These are phyloP conservation scores for Lasioglossum vierecki DNA, from an alignment of 2,888 invertebrate genomes.

Conservation along the genomic window DNA sequence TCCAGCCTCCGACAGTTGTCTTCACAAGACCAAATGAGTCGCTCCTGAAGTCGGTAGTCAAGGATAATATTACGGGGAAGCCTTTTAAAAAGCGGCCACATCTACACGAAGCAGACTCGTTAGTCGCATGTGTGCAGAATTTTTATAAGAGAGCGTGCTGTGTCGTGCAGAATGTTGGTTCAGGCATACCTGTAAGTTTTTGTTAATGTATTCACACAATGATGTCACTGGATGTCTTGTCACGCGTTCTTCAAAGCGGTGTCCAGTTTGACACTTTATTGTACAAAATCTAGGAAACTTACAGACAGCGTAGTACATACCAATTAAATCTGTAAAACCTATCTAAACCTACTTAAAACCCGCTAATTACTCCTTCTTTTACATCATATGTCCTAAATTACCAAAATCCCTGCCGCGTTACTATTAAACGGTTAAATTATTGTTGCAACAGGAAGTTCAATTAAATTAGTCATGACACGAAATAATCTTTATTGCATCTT, in stretches of 20 bases:
- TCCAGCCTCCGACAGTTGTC: slow-evolving; percentile 22
- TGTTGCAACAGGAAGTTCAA: background rate
- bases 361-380: no score
- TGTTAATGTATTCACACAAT: no score
- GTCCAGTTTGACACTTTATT: background rate
- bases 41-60: background rate
- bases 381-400: no score
- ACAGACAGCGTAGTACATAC: background rate
- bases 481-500: background rate
- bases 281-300: background rate
- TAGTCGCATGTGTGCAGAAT: slow-evolving; percentile 32
- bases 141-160: slow-evolving; percentile 2
- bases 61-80: background rate
- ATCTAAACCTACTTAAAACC: no score
- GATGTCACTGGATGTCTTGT: background rate
- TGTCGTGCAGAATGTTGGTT: background rate
- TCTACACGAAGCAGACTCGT: background rate
- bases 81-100: background rate
- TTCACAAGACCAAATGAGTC: slow-evolving; percentile 21
- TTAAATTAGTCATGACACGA: background rate
- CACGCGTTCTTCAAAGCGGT: background rate
- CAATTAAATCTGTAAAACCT: no score
- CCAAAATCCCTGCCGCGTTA: no score
- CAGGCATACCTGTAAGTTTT: slow-evolving; percentile 25
- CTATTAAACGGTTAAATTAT: background rate